Evolutionary conservation across 2,797 vertebrate species (phyloP).

Genomic region (Carduelis carduelis): DNA sequence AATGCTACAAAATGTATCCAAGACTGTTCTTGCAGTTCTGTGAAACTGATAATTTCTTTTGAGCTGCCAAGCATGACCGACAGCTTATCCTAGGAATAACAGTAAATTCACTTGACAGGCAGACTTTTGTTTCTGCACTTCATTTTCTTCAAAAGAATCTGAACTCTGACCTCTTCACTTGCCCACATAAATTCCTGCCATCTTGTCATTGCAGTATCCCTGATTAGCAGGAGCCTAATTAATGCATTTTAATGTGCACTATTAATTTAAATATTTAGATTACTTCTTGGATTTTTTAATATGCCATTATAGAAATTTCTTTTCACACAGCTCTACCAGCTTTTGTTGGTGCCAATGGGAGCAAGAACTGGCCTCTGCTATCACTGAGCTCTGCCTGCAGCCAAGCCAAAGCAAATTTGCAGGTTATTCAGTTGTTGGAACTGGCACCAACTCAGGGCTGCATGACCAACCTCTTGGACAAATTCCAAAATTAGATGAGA

Average conservation of each 20-base stretch:
- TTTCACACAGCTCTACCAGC: neutral
- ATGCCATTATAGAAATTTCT: neutral
- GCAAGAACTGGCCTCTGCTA: neutral
- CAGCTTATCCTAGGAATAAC: neutral
- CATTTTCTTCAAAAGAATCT: conserved; percentile 2
- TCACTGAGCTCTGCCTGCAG: neutral
- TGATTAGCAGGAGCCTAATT: neutral
- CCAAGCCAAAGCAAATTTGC: neutral
- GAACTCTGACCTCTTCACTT: neutral
- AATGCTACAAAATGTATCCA: neutral
- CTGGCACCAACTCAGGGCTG: neutral
- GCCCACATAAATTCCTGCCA: neutral
- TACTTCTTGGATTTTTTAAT: neutral
- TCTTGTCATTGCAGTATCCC: neutral
- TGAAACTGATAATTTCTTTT: neutral
- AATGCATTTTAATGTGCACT: neutral
- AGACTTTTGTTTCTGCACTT: neutral
- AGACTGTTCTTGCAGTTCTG: neutral
- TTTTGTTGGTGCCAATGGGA: neutral
- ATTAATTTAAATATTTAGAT: neutral
- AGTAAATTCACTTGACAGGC: neutral
- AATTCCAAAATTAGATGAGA: neutral
- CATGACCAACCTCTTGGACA: neutral
- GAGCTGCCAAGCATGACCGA: neutral
- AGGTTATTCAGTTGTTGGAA: neutral